phyloP scores from a whole-genome alignment of 2,113 vertebrate species.

The Barnardius zonarius region DNA sequence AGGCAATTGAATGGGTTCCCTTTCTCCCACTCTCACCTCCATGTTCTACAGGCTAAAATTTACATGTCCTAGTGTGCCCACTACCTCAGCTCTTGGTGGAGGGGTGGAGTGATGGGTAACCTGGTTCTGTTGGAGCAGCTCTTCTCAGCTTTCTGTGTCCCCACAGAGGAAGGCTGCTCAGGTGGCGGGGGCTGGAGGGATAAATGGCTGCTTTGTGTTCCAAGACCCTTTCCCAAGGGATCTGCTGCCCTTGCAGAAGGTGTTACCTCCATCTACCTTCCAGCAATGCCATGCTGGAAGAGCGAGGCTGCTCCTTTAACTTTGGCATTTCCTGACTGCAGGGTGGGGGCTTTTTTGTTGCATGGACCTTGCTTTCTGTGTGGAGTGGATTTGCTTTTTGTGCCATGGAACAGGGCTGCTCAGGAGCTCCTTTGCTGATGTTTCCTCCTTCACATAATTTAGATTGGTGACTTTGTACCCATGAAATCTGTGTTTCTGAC shows the following conservation, averaged over 20 bases:
- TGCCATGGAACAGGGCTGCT: not conserved
- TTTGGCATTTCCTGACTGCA: constrained; percentile 58
- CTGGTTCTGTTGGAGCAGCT: not conserved
- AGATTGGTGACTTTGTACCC: not conserved
- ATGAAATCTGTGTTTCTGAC: not conserved
- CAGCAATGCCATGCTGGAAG: not conserved
- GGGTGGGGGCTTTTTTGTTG: not conserved
- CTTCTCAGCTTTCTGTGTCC: not conserved
- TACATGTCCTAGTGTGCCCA: fast-evolving
- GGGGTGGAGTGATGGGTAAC: not conserved
- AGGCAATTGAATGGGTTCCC: not conserved
- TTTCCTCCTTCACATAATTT: constrained; percentile 35
- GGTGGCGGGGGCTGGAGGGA: not conserved
- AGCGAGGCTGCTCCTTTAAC: not conserved
- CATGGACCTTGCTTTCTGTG: constrained; percentile 2
- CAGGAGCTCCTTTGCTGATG: not conserved
- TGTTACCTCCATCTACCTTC: not conserved
- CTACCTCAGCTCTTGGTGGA: not conserved
- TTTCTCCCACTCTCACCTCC: not conserved
- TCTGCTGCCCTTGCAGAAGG: not conserved
- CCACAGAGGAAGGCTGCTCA: not conserved
- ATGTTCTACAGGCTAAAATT: not conserved
- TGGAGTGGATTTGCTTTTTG: not conserved
- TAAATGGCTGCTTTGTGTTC: not conserved
- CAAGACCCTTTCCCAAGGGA: fast-evolving